These are phyloP conservation scores for Heterotilapia buettikoferi DNA, from an alignment of 2,113 vertebrate species.

Conservation along the genomic window DNA sequence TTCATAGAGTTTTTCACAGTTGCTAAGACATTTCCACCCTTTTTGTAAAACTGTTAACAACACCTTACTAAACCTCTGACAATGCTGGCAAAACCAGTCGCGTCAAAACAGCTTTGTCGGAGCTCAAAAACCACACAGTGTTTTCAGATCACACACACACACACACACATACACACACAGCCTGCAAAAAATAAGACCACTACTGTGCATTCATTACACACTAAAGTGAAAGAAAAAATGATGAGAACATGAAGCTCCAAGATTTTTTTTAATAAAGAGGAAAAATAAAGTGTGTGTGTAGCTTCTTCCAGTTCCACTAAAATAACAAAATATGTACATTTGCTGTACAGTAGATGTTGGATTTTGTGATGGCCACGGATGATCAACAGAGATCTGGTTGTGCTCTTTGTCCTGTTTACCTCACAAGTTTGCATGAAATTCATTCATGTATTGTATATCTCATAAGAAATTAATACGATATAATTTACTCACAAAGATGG, in stretches of 20 bases:
- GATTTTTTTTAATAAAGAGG: neutral
- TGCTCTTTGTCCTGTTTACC: neutral
- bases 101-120: neutral
- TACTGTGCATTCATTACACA: neutral
- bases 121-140: neutral
- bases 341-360: neutral
- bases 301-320: neutral
- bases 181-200: neutral
- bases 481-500: neutral
- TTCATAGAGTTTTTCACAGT: neutral
- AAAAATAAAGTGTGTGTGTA: neutral
- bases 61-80: neutral
- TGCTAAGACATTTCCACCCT: neutral
- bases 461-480: neutral
- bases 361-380: neutral
- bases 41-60: neutral
- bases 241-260: neutral
- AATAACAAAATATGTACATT: neutral
- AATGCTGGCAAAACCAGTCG: neutral
- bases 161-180: neutral
- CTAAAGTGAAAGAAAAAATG: neutral
- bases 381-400: neutral
- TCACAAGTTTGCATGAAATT: neutral
- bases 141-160: neutral
- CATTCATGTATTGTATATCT: neutral